These are phyloP conservation scores for Suncus etruscus DNA, from an alignment of 2,113 vertebrate genomes.

Conservation along the genomic window DNA sequence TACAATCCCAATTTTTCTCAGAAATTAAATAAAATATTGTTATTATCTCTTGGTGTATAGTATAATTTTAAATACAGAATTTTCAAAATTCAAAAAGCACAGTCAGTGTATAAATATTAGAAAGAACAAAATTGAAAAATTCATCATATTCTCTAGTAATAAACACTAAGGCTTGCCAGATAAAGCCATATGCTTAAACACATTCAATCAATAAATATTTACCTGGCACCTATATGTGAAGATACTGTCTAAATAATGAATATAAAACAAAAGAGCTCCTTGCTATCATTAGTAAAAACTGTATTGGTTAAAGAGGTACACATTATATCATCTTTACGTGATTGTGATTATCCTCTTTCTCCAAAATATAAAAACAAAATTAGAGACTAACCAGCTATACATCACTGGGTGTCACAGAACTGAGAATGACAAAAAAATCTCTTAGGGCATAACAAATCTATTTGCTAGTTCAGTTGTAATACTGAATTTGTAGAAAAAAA, in stretches of 20 bases:
- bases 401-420: neutral
- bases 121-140: slow-evolving; percentile 26
- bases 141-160: slow-evolving; percentile 1
- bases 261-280: slow-evolving; percentile 26
- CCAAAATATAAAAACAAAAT: neutral
- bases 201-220: neutral
- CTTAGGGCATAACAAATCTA: neutral
- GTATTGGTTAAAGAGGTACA: neutral
- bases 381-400: neutral
- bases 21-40: slow-evolving; percentile 42
- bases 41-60: slow-evolving; percentile 22
- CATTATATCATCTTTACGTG: neutral
- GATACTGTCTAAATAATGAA: neutral
- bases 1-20: slow-evolving; percentile 63
- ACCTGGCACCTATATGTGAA: neutral
- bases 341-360: neutral
- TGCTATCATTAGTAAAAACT: slow-evolving; percentile 6
- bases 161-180: neutral
- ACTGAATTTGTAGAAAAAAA: slow-evolving; percentile 24
- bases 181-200: slow-evolving; percentile 11
- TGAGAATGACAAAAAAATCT: neutral
- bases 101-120: slow-evolving; percentile 18
- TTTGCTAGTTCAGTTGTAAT: neutral
- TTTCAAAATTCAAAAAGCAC: slow-evolving; percentile 61
- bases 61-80: slow-evolving; percentile 33